A percentile compares a stretch with the other conserved stretches of the same genome.
Evolutionary conservation across 2,888 invertebrate species (phyloP).

Genomic region (Dascillus cervinus): DNA sequence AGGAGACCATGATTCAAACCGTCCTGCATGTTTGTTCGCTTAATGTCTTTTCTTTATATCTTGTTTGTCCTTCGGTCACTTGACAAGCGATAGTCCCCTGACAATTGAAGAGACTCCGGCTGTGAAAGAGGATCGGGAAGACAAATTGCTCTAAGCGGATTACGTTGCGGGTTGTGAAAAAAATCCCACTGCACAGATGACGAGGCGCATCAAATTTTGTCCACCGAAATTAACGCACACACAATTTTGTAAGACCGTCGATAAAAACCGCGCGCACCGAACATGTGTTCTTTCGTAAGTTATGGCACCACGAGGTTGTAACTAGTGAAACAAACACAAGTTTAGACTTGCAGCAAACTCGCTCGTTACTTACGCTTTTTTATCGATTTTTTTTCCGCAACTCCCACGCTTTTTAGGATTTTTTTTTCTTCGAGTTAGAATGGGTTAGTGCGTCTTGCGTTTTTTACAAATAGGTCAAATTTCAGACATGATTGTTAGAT

Average conservation of each 20-base stretch:
- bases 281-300: constrained; percentile 6
- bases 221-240: constrained; percentile 8
- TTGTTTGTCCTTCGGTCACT: constrained; percentile 25
- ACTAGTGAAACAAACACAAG: background rate
- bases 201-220: too few species aligned
- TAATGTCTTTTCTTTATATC: constrained; percentile 24
- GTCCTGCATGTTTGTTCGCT: constrained; percentile 22
- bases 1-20: constrained; percentile 15
- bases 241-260: constrained; percentile 10
- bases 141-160: constrained; percentile 31
- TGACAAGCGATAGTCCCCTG: constrained; percentile 25
- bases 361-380: background rate
- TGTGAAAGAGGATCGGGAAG: constrained; percentile 27
- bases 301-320: constrained; percentile 1
- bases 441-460: too few species aligned
- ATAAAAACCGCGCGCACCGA: constrained; percentile 5
- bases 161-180: constrained; percentile 10
- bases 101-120: constrained; percentile 31
- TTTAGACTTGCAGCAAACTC: background rate
- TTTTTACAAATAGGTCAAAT: too few species aligned
- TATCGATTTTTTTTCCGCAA: background rate
- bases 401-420: background rate
- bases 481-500: too few species aligned
- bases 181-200: too few species aligned
- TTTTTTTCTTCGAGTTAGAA: too few species aligned